Evolutionary conservation across 2,113 vertebrate species (phyloP), one percentile per base, ranked within the genome.

Genomic region (Apodemus sylvaticus): DNA sequence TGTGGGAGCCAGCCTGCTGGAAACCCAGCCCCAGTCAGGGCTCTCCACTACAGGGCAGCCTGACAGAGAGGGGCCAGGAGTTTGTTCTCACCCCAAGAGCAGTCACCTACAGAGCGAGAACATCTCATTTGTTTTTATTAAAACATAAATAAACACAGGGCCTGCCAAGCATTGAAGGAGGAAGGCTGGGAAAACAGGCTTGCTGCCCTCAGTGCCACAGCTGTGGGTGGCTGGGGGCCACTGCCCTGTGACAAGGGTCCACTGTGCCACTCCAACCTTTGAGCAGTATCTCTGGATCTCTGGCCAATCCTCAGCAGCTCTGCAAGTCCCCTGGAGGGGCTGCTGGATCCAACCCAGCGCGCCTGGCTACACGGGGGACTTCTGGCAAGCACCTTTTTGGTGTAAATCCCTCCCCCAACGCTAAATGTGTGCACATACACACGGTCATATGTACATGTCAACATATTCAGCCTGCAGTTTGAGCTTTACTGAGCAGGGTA

Each of bases 261-360:
- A 19, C 29, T 5, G 3, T 42, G 48, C 58, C n/a, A 8, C 20
- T 3, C 19, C 0, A 12, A 3, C 8, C 76, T 9, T 0, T 7
- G 0, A 20, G 73, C 3, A 0, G 3, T 9, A 2, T 10, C 85
- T 17, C 53, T 5, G 14, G 79, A 19, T 17, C 34, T 13, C 51
- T 1, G 7, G 14, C 14, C 2, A 19, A 0, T 13, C 31, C 83
- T 42, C 29, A 3, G 9, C 1, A 4, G 16, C 55, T 29, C 6
- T 4, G 0, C 3, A 16, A n/a, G 81, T 3, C 3, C 82, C 42
- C 19, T 74, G 1, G 1, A 14, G 9, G 12, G 20, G 17, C 4
- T 20, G 16, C 51, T 5, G n/a, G 64, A 11, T 7, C 7, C 70
- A n/a, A 42, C 24, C 17, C 66, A 16, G 73, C 20, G 26, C 0